These are phyloP conservation scores for Leguminivora glycinivorella DNA, from an alignment of 1,140 invertebrate genomes.

Conservation along the genomic window DNA sequence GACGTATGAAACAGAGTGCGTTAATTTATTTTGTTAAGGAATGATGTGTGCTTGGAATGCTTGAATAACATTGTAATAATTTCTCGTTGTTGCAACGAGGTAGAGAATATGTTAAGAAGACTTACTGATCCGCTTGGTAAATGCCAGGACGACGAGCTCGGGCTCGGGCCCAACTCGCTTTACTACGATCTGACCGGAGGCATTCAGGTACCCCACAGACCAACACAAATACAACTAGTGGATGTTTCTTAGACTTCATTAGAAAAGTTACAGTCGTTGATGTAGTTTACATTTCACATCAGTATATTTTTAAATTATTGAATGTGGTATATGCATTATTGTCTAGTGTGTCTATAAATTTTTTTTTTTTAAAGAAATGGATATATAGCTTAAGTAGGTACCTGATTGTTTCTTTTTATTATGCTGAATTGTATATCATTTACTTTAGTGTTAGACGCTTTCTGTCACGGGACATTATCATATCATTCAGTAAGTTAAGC, in stretches of 20 bases:
- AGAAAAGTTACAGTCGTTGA: slow-evolving; percentile 7
- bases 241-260: slow-evolving; percentile 33
- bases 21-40: slow-evolving; percentile 38
- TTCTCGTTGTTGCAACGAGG: slow-evolving; percentile 68
- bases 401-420: slow-evolving; percentile 62
- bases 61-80: slow-evolving; percentile 58
- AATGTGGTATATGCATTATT: slow-evolving; percentile 16
- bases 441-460: no score
- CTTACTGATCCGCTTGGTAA: slow-evolving; percentile 76
- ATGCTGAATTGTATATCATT: background rate
- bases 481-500: background rate
- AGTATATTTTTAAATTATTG: slow-evolving; percentile 5
- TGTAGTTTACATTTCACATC: background rate
- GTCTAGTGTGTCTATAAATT: background rate
- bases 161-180: slow-evolving; percentile 73
- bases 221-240: slow-evolving; percentile 37
- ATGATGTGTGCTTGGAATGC: slow-evolving; percentile 53
- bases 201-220: slow-evolving; percentile 70
- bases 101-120: slow-evolving; percentile 72
- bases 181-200: slow-evolving; percentile 78
- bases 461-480: background rate
- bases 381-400: slow-evolving; percentile 54
- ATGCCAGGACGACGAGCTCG: slow-evolving; percentile 77
- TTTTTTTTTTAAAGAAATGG: slow-evolving; percentile 30
- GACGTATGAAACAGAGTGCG: slow-evolving; percentile 4